Evolutionary conservation across 64 coral and sea anemone genomes (phyloP).

Genomic region (Porites australiensis): DNA sequence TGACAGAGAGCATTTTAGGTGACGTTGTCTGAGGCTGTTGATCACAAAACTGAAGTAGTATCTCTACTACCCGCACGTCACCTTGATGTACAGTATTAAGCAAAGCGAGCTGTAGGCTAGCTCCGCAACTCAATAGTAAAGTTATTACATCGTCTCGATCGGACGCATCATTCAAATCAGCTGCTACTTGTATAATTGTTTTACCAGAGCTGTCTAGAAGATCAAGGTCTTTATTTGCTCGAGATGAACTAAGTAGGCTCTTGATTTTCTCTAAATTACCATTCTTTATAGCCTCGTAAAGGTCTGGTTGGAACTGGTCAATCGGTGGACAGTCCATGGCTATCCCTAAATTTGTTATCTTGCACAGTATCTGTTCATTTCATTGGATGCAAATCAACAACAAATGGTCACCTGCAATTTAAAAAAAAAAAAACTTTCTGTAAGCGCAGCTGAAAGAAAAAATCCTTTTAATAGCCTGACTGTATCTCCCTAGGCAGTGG

Average conservation of each 20-base stretch:
- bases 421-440: no score
- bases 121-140: background rate
- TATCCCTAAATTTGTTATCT: background rate
- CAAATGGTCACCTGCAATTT: no score
- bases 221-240: background rate
- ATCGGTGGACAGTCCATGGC: background rate
- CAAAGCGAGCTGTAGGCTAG: constrained; percentile 25
- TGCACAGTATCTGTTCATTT: constrained; percentile 1
- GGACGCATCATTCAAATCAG: background rate
- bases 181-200: constrained; percentile 21
- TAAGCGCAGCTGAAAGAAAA: no score
- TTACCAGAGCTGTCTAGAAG: background rate
- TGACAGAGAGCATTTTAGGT: background rate
- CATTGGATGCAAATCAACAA: background rate
- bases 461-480: no score
- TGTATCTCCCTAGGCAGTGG: no score
- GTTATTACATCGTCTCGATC: background rate
- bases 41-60: background rate
- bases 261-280: constrained; percentile 5
- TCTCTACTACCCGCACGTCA: background rate
- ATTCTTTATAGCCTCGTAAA: background rate
- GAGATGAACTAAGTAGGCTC: background rate
- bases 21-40: background rate
- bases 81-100: background rate
- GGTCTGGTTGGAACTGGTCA: background rate